Conservation (phyloP, 2,113 vertebrate genomes). For the Tricholaema leucomelas region DNA sequence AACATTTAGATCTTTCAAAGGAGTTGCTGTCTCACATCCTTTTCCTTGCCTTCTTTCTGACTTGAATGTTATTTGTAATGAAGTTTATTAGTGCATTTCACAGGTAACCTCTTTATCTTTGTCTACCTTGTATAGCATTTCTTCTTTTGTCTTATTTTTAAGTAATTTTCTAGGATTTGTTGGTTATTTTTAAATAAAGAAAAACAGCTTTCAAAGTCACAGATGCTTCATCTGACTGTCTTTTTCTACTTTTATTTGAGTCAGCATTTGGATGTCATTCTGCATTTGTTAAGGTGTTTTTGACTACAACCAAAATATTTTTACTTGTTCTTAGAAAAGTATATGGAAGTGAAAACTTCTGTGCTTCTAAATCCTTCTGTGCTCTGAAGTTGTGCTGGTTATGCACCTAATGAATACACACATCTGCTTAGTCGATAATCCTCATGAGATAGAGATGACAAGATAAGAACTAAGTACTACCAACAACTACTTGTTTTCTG, state of each 20-base stretch:
- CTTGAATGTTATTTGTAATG: neutral
- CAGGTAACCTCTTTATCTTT: neutral
- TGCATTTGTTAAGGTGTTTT: neutral
- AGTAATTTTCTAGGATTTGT: neutral
- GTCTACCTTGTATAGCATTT: neutral
- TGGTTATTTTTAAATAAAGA: neutral
- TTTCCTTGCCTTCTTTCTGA: neutral
- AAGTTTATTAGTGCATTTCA: neutral
- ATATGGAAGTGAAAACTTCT: neutral
- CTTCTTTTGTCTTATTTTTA: accelerated
- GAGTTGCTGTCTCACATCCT: neutral
- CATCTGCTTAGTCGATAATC: neutral
- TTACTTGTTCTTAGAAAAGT: neutral
- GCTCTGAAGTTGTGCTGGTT: neutral
- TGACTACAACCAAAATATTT: neutral
- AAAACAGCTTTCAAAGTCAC: neutral
- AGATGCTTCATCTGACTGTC: neutral
- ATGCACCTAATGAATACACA: neutral
- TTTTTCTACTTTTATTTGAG: neutral
- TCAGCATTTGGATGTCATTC: neutral
- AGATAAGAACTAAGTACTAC: neutral
- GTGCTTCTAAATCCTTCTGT: neutral
- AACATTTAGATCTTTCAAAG: neutral
- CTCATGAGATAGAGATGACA: neutral
- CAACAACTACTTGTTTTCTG: neutral